Evolutionary conservation across 2,888 invertebrate species (phyloP), one percentile per base, ranked within the genome.

Genomic region (Pedicia rivosa): DNA sequence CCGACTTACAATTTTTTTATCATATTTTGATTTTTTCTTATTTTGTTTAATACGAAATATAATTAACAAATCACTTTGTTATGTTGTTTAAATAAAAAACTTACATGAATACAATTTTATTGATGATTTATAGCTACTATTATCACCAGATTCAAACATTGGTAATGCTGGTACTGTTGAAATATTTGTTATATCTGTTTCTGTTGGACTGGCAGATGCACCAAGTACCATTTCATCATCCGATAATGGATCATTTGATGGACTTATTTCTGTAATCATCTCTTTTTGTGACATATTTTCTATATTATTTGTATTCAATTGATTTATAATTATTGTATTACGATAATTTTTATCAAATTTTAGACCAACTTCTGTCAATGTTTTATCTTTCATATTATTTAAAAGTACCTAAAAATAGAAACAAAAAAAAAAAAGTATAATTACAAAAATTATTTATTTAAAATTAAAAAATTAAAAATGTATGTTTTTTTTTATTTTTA

Each of bases 181-280:
- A 13, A 45, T 43, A 28, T 40, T 44, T 36, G 44, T 43, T 35
- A 45, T 43, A n/a, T 51, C 50, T 3, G 47, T 48, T 43, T 54
- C 55, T 9, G 58, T 59, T 12, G 61, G 62, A 47, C 62, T 62
- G 3, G 62, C 62, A 3, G 62, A 62, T 20, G 62, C 62, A 7
- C 62, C 62, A 5, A 62, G 42, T 4, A 55, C 59, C 24, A 62
- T 47, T 41, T 62, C 62, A 42, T 60, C 59, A 31, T 62, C 59
- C 12, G 32, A 32, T n/a, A n/a, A n/a, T 26, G 26, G 12, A 12
- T 16, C 12, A 20, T 19, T 37, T 14, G 16, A 35, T 10, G 10
- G 12, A 29, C 13, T 20, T 12, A 17, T 13, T 12, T 30, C 19
- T 30, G 33, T 24, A 27, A 15, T 27, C 15, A 16, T 16, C 25